Base-by-base conservation (phyloP, 2,888 invertebrate genomes). In the Caenorhabditis macrosperma region DNA sequence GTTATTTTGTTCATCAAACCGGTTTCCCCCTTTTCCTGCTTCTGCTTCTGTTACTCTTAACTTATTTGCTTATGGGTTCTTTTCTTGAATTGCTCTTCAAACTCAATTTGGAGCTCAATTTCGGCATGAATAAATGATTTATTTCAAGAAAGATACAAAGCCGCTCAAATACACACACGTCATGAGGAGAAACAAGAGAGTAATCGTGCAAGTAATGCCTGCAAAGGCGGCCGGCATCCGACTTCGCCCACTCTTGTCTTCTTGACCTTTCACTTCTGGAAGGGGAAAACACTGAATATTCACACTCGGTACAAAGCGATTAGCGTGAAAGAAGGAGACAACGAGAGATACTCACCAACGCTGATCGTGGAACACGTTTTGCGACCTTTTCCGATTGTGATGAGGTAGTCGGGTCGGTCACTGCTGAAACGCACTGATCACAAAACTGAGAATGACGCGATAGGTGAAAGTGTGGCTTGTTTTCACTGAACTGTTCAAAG, bases 341-440 rank as follows among this genome's bases (percentile, higher is more conserved):
- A 30, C 12, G 44, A 33, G 6, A 33, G 52, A 71, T 15, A 41
- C 64, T 48, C 17, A 80, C 80, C 80, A n/a, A 80, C 60, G 33
- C 67, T 80, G 26, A 80, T 64, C 38, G 71, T 75, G 15, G 80
- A 80, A 59, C 80, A 75, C 26, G 75, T 61, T 66, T 66, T 69
- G 35, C 60, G 55, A 60, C 71, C 66, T 66, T 50, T 71, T 22
- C 80, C 80, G 44, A 80, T 60, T 22, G 75, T 76, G 55, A 80
- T 76, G 44, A 80, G 72, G 38, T 80, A 80, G 57, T 80, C 75
- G 10, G 80, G 80, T 50, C 75, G 69, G 48, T 80, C 75, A 66
- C 52, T 63, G 66, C 71, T 76, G 54, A 63, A 76, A 75, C 15
- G 15, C 4, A 30, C n/a, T 57, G 33, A 57, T 35, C 61, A 71